Evolutionary conservation across 2,888 invertebrate genomes (phyloP).

Genomic region (Aphidoletes aphidimyza): DNA sequence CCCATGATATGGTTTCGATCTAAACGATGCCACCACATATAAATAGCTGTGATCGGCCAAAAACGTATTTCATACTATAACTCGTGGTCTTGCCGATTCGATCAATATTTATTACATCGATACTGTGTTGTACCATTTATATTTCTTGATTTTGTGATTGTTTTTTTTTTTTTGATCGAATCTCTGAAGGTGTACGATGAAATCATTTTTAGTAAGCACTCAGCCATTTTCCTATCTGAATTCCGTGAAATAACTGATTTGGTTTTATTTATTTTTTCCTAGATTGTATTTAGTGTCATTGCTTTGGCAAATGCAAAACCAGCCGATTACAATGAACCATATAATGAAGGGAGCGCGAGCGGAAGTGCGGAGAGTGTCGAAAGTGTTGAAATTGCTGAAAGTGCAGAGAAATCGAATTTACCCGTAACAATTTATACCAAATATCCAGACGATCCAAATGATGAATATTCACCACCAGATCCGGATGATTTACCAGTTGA

Average conservation of each 20-base stretch:
- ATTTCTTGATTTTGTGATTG: neutral
- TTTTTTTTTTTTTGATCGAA: too few species aligned
- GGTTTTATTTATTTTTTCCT: neutral
- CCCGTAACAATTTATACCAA: neutral
- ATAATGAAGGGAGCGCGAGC: neutral
- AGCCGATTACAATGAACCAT: conserved; percentile 4
- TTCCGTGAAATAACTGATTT: neutral
- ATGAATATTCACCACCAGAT: neutral
- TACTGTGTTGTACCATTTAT: neutral
- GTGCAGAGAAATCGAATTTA: neutral
- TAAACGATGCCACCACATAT: neutral
- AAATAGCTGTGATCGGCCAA: neutral
- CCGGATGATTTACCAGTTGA: too few species aligned
- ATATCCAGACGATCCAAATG: conserved; percentile 16
- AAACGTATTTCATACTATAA: neutral
- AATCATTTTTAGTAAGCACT: conserved; percentile 2
- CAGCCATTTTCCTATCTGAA: neutral
- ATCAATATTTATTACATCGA: neutral
- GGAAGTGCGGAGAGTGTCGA: neutral
- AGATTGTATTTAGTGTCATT: conserved; percentile 41
- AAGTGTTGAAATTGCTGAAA: neutral
- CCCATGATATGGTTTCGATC: neutral
- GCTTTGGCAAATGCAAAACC: neutral
- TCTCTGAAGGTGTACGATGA: neutral
- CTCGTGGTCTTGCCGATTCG: neutral